Evolutionary conservation across 2,888 invertebrate genomes (phyloP), one percentile per base, ranked within the genome.

Genomic region (Frankliniella fusca): DNA sequence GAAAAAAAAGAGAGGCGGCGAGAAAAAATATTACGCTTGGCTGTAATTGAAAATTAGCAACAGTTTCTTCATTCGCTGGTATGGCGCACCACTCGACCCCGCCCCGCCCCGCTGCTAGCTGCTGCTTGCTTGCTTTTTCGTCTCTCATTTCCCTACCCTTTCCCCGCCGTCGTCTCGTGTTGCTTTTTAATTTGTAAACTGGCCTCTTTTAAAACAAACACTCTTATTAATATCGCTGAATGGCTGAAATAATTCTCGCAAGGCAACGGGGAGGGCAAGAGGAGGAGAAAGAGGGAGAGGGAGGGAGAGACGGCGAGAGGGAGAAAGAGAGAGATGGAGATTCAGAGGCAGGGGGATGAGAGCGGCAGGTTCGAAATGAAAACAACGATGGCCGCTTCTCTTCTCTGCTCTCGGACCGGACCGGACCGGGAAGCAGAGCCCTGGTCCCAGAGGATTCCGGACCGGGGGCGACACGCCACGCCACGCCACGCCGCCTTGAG

Each of bases 161-260:
- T 38, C 38, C 38, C 38, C 38, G 38, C 38, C 38, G 38, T 38
- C 38, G 38, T 38, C 38, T 38, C 38, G 70, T 76, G 70, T 76
- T 76, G 70, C 70, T 76, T 76, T 76, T 76, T 76, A 76, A 76
- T 76, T 76, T 76, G 70, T 76, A 76, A 76, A 76, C 70, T 76
- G 70, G 70, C 70, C 70, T 76, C 70, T 76, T 76, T 76, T 76
- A 76, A 76, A 76, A 76, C 70, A 76, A 76, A 76, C 70, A 76
- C 70, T 76, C 70, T 76, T 76, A 76, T 76, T 76, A 76, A 76
- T 76, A 76, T 76, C 70, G 70, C 27, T 23, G 70, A 76, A 76
- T 76, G 70, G 70, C 70, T 27, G 70, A 27, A 27, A 27, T 76
- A 76, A 76, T 76, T 76, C 27, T 12, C 70, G 70, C 70, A 5